Percentiles rank a stretch among this genome's conserved stretches.
Conservation (phyloP, 2,888 invertebrate genomes). For the Phorcus lineatus region DNA sequence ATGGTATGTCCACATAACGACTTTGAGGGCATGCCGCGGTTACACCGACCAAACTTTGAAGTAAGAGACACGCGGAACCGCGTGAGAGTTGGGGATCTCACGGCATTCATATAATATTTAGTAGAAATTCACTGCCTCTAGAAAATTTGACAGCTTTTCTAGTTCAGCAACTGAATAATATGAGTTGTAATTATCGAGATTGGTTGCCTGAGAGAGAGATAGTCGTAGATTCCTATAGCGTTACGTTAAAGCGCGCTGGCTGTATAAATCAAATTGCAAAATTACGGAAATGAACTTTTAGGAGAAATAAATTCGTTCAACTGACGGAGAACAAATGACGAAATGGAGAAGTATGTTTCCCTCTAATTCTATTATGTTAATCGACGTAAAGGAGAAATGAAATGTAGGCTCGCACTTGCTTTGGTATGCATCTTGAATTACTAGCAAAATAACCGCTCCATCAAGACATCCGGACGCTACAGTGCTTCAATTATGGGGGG, state of each 20-base stretch:
- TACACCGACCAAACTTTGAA: background rate
- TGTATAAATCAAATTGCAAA: too few relatives aligned
- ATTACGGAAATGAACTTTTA: too few relatives aligned
- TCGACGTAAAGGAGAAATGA: background rate
- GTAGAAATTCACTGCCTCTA: background rate
- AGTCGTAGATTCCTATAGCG: too few relatives aligned
- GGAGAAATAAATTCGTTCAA: too few relatives aligned
- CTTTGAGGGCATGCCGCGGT: background rate
- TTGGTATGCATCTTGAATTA: conserved; percentile 3
- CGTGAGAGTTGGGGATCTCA: background rate
- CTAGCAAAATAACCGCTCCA: conserved; percentile 16
- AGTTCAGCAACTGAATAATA: conserved; percentile 18
- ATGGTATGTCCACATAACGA: background rate
- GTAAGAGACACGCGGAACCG: background rate
- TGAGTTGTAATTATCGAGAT: conserved; percentile 17
- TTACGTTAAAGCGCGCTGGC: too few relatives aligned
- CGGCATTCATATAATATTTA: background rate
- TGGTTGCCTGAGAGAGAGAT: background rate
- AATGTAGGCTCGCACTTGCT: conserved; percentile 7
- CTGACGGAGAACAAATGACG: background rate
- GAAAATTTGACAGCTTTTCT: conserved; percentile 20
- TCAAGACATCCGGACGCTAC: conserved; percentile 2
- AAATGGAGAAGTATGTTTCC: background rate
- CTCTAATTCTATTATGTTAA: conserved; percentile 21
- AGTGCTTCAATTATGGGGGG: conserved; percentile 16